Evolutionary conservation across 2,797 vertebrate species (phyloP).

Genomic region (Ctenochaetus hawaiiensis): DNA sequence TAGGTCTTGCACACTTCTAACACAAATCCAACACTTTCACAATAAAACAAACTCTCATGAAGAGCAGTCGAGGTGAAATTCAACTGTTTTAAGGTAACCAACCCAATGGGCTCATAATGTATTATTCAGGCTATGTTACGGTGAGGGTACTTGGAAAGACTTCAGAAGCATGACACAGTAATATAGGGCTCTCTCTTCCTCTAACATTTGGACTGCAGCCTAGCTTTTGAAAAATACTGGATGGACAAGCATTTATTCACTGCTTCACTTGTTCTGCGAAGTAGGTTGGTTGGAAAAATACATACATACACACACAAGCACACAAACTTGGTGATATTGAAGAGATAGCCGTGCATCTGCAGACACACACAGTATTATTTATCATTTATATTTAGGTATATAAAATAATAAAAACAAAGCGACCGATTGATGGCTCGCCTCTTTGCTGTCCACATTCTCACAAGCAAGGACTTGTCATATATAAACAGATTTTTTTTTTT

Average conservation of each 20-base stretch:
- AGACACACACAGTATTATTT: constrained; percentile 20
- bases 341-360: constrained; percentile 8
- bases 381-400: constrained; percentile 29
- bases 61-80: neutral
- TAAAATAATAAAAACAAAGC: constrained; percentile 24
- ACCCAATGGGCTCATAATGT: constrained; percentile 32
- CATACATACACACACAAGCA: no score
- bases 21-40: constrained; percentile 16
- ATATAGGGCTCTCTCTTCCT: constrained; percentile 24
- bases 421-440: constrained; percentile 16
- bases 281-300: no score
- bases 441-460: constrained; percentile 46
- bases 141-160: constrained; percentile 41
- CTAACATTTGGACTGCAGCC: constrained; percentile 50
- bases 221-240: constrained; percentile 48
- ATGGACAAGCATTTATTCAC: constrained; percentile 9
- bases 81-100: neutral
- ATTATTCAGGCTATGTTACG: constrained; percentile 30
- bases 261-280: no score
- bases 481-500: constrained; percentile 70
- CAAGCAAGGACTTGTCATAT: constrained; percentile 63
- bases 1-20: constrained; percentile 14
- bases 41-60: constrained; percentile 11
- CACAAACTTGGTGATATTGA: constrained; percentile 11
- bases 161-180: constrained; percentile 44